Conservation (phyloP, 2,888 invertebrate species). For the Nysson spinosus region DNA sequence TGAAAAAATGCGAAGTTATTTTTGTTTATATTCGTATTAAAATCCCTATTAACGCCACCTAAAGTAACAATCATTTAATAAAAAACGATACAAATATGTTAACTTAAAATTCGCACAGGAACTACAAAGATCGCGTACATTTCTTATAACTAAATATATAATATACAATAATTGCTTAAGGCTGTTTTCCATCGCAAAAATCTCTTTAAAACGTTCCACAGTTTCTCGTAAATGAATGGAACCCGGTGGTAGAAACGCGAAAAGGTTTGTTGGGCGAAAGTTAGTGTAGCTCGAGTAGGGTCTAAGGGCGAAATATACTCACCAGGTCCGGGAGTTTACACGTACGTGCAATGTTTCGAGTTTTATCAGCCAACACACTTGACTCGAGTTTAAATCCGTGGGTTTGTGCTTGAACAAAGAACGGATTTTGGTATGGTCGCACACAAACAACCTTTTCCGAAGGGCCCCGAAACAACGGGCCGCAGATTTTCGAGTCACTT, state of each 20-base stretch:
- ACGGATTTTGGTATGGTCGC: constrained; percentile 33
- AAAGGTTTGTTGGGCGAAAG: constrained; percentile 42
- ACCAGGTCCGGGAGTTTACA: constrained; percentile 51
- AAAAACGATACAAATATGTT: no score
- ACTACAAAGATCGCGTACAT: no score
- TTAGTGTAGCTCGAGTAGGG: constrained; percentile 48
- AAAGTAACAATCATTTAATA: no score
- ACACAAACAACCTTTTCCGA: constrained; percentile 56
- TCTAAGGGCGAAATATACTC: constrained; percentile 52
- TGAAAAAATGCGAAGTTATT: no score
- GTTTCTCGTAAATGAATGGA: constrained; percentile 4
- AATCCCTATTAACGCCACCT: no score
- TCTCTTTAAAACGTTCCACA: constrained; percentile 11
- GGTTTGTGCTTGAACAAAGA: constrained; percentile 55
- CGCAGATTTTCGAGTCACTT: constrained; percentile 49
- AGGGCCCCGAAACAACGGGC: constrained; percentile 50
- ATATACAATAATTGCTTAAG: no score
- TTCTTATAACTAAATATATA: no score
- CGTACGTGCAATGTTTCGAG: constrained; percentile 62
- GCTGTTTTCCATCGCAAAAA: no score
- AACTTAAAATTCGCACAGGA: no score
- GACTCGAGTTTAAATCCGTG: constrained; percentile 67
- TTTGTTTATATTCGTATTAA: no score
- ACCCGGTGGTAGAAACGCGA: constrained; percentile 39
- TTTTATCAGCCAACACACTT: constrained; percentile 69